Conservation (phyloP, 1,140 invertebrate species). For the Trypoxylus dichotomus region DNA sequence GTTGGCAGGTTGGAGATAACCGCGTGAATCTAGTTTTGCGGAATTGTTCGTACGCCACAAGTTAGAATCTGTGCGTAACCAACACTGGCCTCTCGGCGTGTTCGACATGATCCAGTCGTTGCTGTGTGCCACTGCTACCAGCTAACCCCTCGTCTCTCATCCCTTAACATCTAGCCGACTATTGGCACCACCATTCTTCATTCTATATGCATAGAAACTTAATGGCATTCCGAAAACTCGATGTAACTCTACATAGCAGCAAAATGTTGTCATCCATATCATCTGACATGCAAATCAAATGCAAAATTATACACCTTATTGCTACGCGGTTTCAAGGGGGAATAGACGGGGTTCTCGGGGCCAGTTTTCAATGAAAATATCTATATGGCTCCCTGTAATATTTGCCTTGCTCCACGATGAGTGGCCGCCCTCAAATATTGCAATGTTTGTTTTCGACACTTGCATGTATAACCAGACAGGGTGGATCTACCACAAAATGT, state of each 20-base stretch:
- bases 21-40: neutral
- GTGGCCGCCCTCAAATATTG: neutral
- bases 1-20: neutral
- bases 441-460: no score
- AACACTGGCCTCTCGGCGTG: neutral
- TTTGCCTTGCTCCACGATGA: conserved; percentile 30
- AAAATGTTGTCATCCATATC: conserved; percentile 51
- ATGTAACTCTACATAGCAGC: conserved; percentile 47
- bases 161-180: conserved; percentile 19
- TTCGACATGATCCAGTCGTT: neutral
- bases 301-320: conserved; percentile 53
- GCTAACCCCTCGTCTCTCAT: neutral
- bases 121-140: neutral
- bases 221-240: conserved; percentile 50
- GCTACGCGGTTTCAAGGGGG: conserved; percentile 29
- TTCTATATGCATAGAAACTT: conserved; percentile 52
- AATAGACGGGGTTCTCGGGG: conserved; percentile 27
- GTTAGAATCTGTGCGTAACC: neutral
- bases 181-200: conserved; percentile 43
- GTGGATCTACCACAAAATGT: no score
- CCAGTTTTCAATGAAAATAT: conserved; percentile 39
- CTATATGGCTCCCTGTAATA: conserved; percentile 31
- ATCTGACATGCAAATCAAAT: conserved; percentile 52
- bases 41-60: neutral
- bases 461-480: no score